phyloP scores from a whole-genome alignment of 2,888 invertebrate genomes.

The Lomographa bimaculata region DNA sequence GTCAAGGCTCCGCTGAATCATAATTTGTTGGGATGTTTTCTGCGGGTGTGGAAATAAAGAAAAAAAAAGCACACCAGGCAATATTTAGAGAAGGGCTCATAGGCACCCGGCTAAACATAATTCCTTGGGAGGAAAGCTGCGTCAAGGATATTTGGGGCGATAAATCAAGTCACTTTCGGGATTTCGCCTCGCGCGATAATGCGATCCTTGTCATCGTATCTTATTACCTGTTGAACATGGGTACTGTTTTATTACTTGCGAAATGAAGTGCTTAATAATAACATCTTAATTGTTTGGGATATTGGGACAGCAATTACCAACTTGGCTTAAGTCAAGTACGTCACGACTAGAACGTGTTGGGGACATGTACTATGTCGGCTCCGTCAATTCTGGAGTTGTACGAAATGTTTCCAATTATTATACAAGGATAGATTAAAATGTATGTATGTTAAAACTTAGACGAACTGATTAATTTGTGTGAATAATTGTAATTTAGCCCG shows the following conservation, averaged over 20 bases:
- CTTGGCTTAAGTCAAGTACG: too few species aligned
- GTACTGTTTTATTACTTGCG: constrained; percentile 49
- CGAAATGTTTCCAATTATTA: too few species aligned
- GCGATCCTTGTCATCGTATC: constrained; percentile 65
- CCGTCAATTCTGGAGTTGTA: not conserved
- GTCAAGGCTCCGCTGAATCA: constrained; percentile 20
- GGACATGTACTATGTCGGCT: too few species aligned
- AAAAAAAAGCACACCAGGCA: constrained; percentile 27
- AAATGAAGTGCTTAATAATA: constrained; percentile 38
- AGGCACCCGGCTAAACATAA: constrained; percentile 47
- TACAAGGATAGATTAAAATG: too few species aligned
- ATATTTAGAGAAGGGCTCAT: constrained; percentile 31
- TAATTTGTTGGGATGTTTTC: constrained; percentile 25
- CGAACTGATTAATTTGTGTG: too few species aligned
- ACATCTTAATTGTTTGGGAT: constrained; percentile 21
- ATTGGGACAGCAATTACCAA: constrained; percentile 18
- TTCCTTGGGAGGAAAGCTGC: constrained; percentile 43
- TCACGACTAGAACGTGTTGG: constrained; percentile 9
- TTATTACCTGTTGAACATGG: constrained; percentile 68
- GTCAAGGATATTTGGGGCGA: constrained; percentile 58
- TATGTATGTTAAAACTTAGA: too few species aligned
- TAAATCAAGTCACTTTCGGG: constrained; percentile 65
- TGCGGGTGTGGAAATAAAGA: constrained; percentile 25
- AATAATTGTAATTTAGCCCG: too few species aligned
- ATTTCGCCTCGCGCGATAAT: constrained; percentile 61